Evolutionary conservation across 2,888 invertebrate genomes (phyloP), one percentile per base, ranked within the genome.

Genomic region (Spisula solida): DNA sequence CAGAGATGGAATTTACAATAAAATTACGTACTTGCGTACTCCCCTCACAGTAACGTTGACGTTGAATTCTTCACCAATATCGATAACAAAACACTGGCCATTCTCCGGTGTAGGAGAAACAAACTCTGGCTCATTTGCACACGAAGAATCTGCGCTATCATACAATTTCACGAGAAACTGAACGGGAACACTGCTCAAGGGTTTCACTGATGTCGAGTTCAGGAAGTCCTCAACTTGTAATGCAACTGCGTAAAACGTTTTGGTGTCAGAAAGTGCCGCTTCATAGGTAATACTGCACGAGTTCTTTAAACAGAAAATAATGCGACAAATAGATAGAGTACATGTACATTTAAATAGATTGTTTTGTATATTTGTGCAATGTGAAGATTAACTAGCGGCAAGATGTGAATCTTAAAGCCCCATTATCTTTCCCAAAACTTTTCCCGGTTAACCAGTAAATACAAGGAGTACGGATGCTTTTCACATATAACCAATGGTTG

Each of bases 121-220:
- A 60, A 87, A 83, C 79, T 34, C 29, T 8, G 83, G 80, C 16
- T 41, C 56, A 47, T 5, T 31, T 8, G 51, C 41, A 83, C 83
- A 87, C 20, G 25, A 25, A 20, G 34, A 5, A 29, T 16, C 56
- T 29, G 56, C 18, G 2, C 79, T 47, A 18, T 47, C 18, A 34
- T 82, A 82, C 0, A 87, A 29, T 20, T 79, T 29, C 20, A 83
- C 87, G 0, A 87, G 60, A 20, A 87, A 83, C 83, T 87, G 87
- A 2, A 87, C 47, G 12, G 87, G 87, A 29, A 87, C 79, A 55
- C 87, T 87, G 83, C 87, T 87, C 20, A 87, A 66, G 18, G 83
- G 87, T 34, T 5, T 34, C 1, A 48, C 48, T 1, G 60, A 41
- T 2, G n/a, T 8, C 20, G 34, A 29, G 51, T n/a, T 51, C 0